Evolutionary conservation across 2,888 invertebrate genomes (phyloP).

Genomic region (Parascotia fuliginaria): DNA sequence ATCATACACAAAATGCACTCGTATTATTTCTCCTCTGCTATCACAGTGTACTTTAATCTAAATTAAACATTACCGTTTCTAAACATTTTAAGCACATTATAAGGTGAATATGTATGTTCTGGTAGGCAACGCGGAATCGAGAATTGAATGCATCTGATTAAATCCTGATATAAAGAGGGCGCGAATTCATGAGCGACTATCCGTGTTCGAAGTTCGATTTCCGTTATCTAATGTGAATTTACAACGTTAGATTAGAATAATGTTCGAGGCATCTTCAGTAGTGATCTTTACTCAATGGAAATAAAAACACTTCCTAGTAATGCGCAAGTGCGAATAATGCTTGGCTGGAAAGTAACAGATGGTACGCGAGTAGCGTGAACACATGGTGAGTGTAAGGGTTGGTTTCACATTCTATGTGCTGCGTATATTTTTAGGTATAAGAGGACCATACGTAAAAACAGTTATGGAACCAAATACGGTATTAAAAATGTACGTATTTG

Average conservation of each 20-base stretch:
- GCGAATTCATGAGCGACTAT: constrained; percentile 69
- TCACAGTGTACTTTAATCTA: constrained; percentile 6
- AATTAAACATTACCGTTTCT: constrained; percentile 9
- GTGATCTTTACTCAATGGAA: constrained; percentile 72
- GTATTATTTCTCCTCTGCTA: neutral
- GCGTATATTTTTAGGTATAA: neutral
- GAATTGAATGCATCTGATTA: constrained; percentile 57
- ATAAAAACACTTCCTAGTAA: constrained; percentile 73
- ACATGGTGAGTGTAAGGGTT: constrained; percentile 15
- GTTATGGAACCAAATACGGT: too few relatives aligned
- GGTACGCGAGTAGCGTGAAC: constrained; percentile 52
- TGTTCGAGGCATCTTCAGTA: constrained; percentile 59
- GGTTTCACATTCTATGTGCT: neutral
- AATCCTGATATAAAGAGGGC: constrained; percentile 64
- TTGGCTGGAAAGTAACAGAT: constrained; percentile 71
- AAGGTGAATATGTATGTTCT: constrained; percentile 32
- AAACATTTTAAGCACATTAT: constrained; percentile 27
- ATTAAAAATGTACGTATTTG: too few relatives aligned
- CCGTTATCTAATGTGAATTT: constrained; percentile 77
- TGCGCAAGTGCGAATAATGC: constrained; percentile 70
- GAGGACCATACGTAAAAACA: neutral
- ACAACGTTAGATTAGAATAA: constrained; percentile 69
- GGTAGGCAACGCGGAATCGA: constrained; percentile 48
- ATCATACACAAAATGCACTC: constrained; percentile 17
- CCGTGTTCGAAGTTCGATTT: constrained; percentile 65